Evolutionary conservation across 2,797 vertebrate genomes (phyloP).

Genomic region (Balearica regulorum): DNA sequence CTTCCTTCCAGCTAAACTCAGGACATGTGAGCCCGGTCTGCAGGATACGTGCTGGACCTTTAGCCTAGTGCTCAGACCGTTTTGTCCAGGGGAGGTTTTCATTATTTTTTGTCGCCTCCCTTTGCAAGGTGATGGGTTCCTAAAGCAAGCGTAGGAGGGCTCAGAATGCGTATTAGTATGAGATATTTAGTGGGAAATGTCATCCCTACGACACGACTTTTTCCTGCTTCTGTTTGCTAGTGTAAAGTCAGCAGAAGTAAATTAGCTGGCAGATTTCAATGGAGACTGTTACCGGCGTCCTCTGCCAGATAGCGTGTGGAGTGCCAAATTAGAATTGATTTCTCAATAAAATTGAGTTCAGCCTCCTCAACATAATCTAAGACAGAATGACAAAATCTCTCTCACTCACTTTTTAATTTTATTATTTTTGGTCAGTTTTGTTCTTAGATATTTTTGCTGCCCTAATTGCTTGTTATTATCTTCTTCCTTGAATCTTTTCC

Average conservation of each 20-base stretch:
- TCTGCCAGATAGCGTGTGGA: conserved; percentile 69
- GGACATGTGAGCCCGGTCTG: background rate
- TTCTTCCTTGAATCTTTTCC: conserved; percentile 23
- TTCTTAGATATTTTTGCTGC: conserved; percentile 63
- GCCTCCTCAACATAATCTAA: conserved; percentile 69
- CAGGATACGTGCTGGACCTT: background rate
- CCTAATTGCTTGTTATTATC: conserved; percentile 57
- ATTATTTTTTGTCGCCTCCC: background rate
- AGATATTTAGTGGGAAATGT: conserved; percentile 45
- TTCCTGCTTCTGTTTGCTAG: conserved; percentile 63
- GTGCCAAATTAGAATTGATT: conserved; percentile 81
- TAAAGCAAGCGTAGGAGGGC: conserved; percentile 4
- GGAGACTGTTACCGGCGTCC: conserved; percentile 65
- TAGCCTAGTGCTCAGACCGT: background rate
- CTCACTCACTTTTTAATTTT: conserved; percentile 64
- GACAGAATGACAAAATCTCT: conserved; percentile 70
- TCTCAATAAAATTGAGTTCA: conserved; percentile 80
- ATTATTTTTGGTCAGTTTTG: conserved; percentile 69
- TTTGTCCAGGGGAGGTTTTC: background rate
- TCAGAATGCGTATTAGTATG: conserved; percentile 1
- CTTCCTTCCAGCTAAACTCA: conserved; percentile 24
- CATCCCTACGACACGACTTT: background rate
- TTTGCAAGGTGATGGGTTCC: conserved; percentile 38
- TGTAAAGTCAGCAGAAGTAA: conserved; percentile 68
- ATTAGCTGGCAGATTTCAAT: conserved; percentile 72